phyloP scores from a whole-genome alignment of 2,113 vertebrate species.

The Hepsetus odoe region DNA sequence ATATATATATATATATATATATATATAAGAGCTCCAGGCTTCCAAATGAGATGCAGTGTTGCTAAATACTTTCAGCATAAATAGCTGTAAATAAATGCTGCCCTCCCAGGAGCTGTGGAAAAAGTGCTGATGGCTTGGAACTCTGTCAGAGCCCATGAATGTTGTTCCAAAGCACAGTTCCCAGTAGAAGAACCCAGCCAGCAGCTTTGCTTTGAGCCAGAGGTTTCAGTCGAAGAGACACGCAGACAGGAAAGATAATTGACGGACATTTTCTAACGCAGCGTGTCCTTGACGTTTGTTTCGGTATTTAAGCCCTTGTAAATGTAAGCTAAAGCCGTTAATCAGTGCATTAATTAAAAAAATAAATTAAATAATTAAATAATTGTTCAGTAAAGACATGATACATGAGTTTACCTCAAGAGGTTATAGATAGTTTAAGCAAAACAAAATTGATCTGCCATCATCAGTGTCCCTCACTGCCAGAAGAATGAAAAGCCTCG shows the following conservation, averaged over 20 bases:
- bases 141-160: background rate
- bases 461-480: slow-evolving; percentile 42
- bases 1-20: no score
- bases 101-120: background rate
- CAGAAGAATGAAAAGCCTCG: slow-evolving; percentile 4
- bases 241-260: background rate
- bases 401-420: background rate
- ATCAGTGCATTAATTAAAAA: slow-evolving; percentile 14
- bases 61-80: background rate
- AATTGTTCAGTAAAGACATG: slow-evolving; percentile 1
- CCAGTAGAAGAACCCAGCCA: background rate
- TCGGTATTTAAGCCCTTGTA: background rate
- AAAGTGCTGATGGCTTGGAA: background rate
- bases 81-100: background rate
- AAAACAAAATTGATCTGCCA: slow-evolving; percentile 45
- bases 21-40: background rate
- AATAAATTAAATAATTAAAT: slow-evolving; percentile 17
- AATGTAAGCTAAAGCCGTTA: slow-evolving; percentile 21
- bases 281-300: slow-evolving; percentile 3
- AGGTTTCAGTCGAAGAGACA: background rate
- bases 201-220: background rate
- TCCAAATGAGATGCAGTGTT: background rate
- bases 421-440: slow-evolving; percentile 43
- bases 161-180: background rate
- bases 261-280: background rate